Evolutionary conservation across 2,888 invertebrate species (phyloP).

Genomic region (Ophonus ardosiacus): DNA sequence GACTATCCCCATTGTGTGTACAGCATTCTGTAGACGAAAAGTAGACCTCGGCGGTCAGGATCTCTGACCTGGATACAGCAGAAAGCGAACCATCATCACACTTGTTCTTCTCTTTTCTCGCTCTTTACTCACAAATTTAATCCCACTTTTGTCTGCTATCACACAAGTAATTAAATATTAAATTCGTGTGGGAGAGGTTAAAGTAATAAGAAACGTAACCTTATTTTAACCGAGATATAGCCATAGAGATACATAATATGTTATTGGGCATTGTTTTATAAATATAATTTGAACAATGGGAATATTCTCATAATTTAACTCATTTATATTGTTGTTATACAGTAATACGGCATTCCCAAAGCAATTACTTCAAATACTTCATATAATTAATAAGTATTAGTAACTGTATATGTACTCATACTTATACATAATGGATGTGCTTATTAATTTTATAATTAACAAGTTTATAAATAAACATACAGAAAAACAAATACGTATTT

Average conservation of each 20-base stretch:
- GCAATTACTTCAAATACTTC: background rate
- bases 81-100: conserved; percentile 46
- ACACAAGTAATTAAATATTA: background rate
- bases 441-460: background rate
- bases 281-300: background rate
- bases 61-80: conserved; percentile 27
- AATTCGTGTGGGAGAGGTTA: background rate
- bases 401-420: background rate
- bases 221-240: background rate
- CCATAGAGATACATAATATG: background rate
- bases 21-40: conserved; percentile 8
- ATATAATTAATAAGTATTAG: background rate
- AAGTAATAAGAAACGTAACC: background rate
- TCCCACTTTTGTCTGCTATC: background rate
- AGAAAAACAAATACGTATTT: too few relatives aligned
- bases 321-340: background rate
- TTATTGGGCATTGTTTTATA: background rate
- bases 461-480: too few relatives aligned
- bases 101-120: background rate
- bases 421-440: too few relatives aligned
- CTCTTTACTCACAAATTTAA: background rate
- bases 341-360: background rate
- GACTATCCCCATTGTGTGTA: background rate
- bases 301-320: background rate
- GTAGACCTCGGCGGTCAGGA: conserved; percentile 47